Base-by-base conservation (phyloP, 1,140 invertebrate genomes). In the Nylanderia fulva region DNA sequence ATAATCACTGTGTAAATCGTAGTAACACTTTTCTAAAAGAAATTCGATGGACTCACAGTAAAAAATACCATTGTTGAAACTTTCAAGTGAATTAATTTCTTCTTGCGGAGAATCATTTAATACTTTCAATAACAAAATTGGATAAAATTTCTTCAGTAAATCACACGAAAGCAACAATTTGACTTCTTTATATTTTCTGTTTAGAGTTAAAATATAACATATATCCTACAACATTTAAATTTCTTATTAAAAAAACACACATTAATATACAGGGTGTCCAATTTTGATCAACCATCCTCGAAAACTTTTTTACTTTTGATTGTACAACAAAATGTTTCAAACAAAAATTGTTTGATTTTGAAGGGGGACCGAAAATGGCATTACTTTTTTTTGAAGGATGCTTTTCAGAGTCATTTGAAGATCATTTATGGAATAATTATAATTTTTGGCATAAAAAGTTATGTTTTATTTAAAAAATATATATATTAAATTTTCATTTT, bases 121-220 rank as follows among this genome's bases (percentile, higher is more conserved):
- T 82, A 85, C 56, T 84, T 93, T 89, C 9, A 94, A 72, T 3
- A 94, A 76, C 36, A 93, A 74, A 29, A 86, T 56, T 60, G 91
- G 84, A 92, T 92, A 93, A 15, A 93, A 83, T 69, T 64, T 72
- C 72, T 87, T 86, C 18, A 94, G 72, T 58, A 86, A 36, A 21
- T 82, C 42, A 85, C 75, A 91, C 0, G 85, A 86, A 21, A 94
- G 61, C 63, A 93, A 85, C 68, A 79, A 87, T 24, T 86, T 85
- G 5, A 92, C 89, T 60, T 91, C 74, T 45, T 88, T 79, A 18
- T 92, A 90, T 18, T 85, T 82, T 64, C 54, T 85, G 68, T 92
- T 90, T n/a, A 79, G 79, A 13, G 87, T 27, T 27, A 93, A 85
- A 6, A 66, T 83, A 58, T 89, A 85, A 84, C 91, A 93, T 39